Evolutionary conservation across 1,140 invertebrate genomes (phyloP).

Genomic region (Brachionus angularis): DNA sequence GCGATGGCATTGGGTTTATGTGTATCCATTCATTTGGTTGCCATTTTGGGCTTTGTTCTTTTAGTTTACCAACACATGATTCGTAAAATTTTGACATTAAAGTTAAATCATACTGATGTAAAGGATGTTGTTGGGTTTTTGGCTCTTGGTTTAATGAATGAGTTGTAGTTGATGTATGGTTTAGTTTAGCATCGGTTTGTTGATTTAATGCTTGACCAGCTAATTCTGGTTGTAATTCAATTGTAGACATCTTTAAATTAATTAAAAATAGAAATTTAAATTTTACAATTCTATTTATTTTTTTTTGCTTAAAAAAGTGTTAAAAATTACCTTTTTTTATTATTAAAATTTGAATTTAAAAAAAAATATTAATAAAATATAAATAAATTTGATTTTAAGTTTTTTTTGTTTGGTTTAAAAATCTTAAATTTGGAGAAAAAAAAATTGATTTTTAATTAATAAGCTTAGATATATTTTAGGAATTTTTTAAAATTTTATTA

Average conservation of each 20-base stretch:
- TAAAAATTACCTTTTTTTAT: conserved; percentile 3
- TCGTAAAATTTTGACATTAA: conserved; percentile 42
- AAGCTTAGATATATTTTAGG: too few species aligned
- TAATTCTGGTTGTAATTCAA: conserved; percentile 28
- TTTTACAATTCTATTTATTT: too few species aligned
- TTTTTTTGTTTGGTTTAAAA: too few species aligned
- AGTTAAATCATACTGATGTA: conserved; percentile 41
- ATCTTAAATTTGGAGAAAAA: too few species aligned
- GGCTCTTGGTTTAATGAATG: conserved; percentile 10
- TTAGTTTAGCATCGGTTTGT: conserved; percentile 7
- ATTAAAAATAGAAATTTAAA: too few species aligned
- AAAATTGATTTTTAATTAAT: too few species aligned
- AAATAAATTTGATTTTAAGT: not conserved
- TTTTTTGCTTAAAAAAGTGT: too few species aligned
- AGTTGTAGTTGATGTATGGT: not conserved
- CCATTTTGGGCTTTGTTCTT: conserved; percentile 20
- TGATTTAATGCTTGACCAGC: conserved; percentile 7
- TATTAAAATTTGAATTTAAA: conserved; percentile 24
- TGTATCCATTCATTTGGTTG: conserved; percentile 32
- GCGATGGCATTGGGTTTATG: conserved; percentile 34
- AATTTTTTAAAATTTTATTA: too few species aligned
- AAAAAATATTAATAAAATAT: not conserved
- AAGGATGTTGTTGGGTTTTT: conserved; percentile 22
- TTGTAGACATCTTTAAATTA: conserved; percentile 34
- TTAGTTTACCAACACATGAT: conserved; percentile 10